Percentiles rank a stretch among this genome's conserved stretches.
These are phyloP conservation scores for Austrolebias charrua DNA, from an alignment of 2,797 vertebrate genomes.

Conservation along the genomic window DNA sequence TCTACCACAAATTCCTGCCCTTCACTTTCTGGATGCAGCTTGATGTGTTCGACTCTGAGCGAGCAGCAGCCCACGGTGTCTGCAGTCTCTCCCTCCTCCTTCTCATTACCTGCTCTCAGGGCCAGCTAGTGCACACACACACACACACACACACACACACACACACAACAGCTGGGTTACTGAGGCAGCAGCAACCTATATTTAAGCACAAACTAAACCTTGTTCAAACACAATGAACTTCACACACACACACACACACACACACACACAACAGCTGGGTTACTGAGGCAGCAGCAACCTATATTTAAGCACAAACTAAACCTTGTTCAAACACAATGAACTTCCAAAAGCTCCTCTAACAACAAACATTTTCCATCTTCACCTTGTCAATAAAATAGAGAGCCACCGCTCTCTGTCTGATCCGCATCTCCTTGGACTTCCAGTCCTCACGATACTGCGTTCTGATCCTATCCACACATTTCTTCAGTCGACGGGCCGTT, in stretches of 20 bases:
- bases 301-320: too few relatives aligned
- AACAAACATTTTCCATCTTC: constrained; percentile 24
- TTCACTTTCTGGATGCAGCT: constrained; percentile 88
- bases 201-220: too few relatives aligned
- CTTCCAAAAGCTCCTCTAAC: too few relatives aligned
- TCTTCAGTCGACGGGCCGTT: constrained; percentile 91
- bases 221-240: too few relatives aligned
- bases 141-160: too few relatives aligned
- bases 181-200: too few relatives aligned
- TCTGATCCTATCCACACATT: constrained; percentile 91
- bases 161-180: constrained; percentile 31
- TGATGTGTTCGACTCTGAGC: constrained; percentile 93
- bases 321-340: too few relatives aligned
- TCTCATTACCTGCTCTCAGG: constrained; percentile 97
- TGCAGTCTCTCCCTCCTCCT: constrained; percentile 96
- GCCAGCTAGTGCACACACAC: constrained; percentile 87
- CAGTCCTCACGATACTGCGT: constrained; percentile 94
- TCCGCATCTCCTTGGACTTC: constrained; percentile 99
- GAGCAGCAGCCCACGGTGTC: constrained; percentile 98
- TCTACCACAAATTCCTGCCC: constrained; percentile 96
- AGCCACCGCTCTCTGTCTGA: constrained; percentile 93
- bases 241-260: too few relatives aligned
- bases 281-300: neutral
- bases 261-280: constrained; percentile 30
- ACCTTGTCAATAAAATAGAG: constrained; percentile 99